Evolutionary conservation across 2,113 vertebrate species (phyloP).

Genomic region (Parus major): DNA sequence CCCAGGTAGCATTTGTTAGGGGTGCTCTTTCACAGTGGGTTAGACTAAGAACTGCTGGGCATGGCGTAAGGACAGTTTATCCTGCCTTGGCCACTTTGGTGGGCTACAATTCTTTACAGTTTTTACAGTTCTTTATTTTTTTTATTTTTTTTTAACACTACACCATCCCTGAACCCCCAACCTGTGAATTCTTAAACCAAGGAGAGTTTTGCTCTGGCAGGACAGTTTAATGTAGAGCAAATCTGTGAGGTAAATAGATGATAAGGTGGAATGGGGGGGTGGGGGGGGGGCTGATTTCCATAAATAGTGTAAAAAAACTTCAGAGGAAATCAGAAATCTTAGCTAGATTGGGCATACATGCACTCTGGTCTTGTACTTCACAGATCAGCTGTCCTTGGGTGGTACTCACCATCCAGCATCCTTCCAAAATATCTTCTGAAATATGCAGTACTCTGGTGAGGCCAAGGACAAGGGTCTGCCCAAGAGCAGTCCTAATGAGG

Average conservation of each 20-base stretch:
- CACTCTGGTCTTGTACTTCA: background rate
- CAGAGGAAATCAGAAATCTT: background rate
- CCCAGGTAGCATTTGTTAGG: background rate
- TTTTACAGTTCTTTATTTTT: background rate
- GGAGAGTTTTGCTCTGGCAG: background rate
- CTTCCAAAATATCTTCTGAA: background rate
- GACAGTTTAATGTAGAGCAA: background rate
- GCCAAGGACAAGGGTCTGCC: background rate
- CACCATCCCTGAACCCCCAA: rapidly evolving
- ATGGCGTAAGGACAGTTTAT: background rate
- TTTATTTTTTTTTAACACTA: background rate
- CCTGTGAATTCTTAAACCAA: background rate
- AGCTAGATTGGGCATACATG: background rate
- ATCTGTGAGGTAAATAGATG: background rate
- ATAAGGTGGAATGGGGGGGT: rapidly evolving
- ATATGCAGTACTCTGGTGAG: background rate
- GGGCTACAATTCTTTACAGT: background rate
- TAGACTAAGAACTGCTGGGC: background rate
- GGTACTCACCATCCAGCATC: background rate
- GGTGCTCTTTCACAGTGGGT: background rate
- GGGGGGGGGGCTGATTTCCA: no score
- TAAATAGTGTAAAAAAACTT: background rate
- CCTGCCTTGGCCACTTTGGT: background rate
- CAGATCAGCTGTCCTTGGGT: background rate
- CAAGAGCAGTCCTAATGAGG: background rate